Evolutionary conservation across 2,797 vertebrate genomes (phyloP), one percentile per base, ranked within the genome.

Genomic region (Pteropus rufus): DNA sequence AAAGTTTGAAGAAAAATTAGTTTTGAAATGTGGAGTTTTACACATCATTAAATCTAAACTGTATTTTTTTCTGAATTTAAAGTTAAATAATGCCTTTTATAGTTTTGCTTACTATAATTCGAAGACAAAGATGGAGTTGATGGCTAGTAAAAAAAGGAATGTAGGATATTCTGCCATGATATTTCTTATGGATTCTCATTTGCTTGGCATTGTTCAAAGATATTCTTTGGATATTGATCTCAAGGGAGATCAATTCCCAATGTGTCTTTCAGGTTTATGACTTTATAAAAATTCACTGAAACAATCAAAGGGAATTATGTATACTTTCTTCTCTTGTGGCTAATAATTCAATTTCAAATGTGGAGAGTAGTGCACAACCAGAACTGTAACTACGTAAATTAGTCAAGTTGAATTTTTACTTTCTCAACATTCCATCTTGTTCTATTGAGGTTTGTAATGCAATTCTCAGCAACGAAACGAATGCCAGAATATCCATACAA

Each of bases 401-500:
- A 95, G 36, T 91, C 83, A 36, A 93, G 80, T 16, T 72, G 52
- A 72, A 86, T 85, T 80, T 89, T 21, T 60, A 92, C 86, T 92
- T 87, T 80, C 5, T 76, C 82, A 89, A 31, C 26, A 46, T 92
- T 81, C 76, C 87, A 58, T 82, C 34, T 77, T 97, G 52, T 83
- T 93, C 62, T 23, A 0, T 15, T 52, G 2, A 5, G 23, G 65
- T 49, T 14, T 97, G 24, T 58, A 95, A 94, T 92, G n/a, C 64
- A 90, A 80, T 91, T 24, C 44, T 96, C 93, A 91, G 34, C 11
- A 95, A 91, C 96, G 24, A 89, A 93, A 67, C 10, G 82, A 62
- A 94, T 84, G 64, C 14, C 56, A 89, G 29, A 16, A 67, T 65
- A 88, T 92, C 52, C 60, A 54, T n/a, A 64, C 15, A 70, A 46